These are phyloP conservation scores for Sialis fuliginosa DNA, from an alignment of 2,888 invertebrate species.

Conservation along the genomic window DNA sequence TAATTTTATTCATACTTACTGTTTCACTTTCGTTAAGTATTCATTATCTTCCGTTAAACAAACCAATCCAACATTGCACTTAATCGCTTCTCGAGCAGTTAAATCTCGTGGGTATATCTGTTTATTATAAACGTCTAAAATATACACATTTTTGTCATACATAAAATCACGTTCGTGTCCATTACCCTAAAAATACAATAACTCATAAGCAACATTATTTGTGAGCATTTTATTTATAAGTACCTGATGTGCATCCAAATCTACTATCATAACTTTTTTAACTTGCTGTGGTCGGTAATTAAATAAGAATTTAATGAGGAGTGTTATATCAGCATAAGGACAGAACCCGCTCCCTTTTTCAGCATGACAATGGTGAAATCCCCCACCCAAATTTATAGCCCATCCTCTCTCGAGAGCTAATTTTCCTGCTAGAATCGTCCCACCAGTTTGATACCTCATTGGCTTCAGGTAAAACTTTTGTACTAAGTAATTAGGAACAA, in stretches of 20 bases:
- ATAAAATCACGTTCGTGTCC: conserved; percentile 72
- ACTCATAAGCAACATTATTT: neutral
- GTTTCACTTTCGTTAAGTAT: conserved; percentile 47
- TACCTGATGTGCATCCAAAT: conserved; percentile 84
- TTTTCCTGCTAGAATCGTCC: conserved; percentile 67
- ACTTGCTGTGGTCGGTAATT: conserved; percentile 30
- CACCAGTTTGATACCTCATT: conserved; percentile 71
- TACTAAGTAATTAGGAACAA: conserved; percentile 59
- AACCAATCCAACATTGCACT: conserved; percentile 46
- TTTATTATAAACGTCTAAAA: conserved; percentile 73
- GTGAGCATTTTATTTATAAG: conserved; percentile 1
- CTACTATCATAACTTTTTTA: conserved; percentile 67
- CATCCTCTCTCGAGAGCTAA: conserved; percentile 67
- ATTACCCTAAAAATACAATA: conserved; percentile 45
- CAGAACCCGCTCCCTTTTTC: conserved; percentile 73
- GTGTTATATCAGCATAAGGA: conserved; percentile 75
- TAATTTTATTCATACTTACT: conserved; percentile 27
- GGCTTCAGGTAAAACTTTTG: conserved; percentile 60
- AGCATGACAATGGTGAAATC: conserved; percentile 77
- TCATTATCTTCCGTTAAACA: conserved; percentile 43
- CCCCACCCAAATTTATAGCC: conserved; percentile 83
- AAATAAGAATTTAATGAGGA: conserved; percentile 53
- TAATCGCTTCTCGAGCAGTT: conserved; percentile 52
- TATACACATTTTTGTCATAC: conserved; percentile 53
- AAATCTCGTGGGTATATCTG: conserved; percentile 65